Base-by-base conservation (phyloP, 2,888 invertebrate genomes). In the Leptarthrus brevirostris region DNA sequence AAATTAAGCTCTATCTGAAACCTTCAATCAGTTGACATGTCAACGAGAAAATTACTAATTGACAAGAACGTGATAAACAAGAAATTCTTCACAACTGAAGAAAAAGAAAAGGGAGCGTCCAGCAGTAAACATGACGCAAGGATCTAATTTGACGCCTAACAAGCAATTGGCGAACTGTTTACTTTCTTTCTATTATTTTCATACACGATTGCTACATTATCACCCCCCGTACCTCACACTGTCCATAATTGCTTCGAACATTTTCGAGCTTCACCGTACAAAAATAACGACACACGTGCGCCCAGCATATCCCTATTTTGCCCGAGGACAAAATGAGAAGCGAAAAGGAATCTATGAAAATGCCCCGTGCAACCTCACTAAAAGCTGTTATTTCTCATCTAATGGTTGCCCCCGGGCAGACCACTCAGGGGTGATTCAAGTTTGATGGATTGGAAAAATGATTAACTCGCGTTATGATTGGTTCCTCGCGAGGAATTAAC, bases 361-460 rank as follows among this genome's bases (percentile, higher is more conserved):
- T n/a, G 49, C 47, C 24, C 26, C 49, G 24, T 47, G 22, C 16
- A 47, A 22, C 26, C n/a, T 47, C 66, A 47, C 34, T 66, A 66
- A 66, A 36, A 26, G 49, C 66, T 66, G 66, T 66, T 66, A 66
- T 66, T 66, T 66, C 47, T 18, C 66, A 14, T 66, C 49, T 66
- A 66, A 66, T 66, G 47, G 66, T 66, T 66, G 26, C 47, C 49
- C 66, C 26, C 47, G n/a, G 66, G 49, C 49, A 18, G 26, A 10
- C 36, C 24, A 26, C 49, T 47, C 26, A 26, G 66, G 49, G 49
- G 66, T 49, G 66, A 66, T 66, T 66, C 66, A 47, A 16, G 49
- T 24, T 66, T 66, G 66, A 66, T 66, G 66, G 66, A 66, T 66
- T 66, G 66, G 66, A 66, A 66, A 66, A 66, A 66, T 66, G 34